Evolutionary conservation across 2,888 invertebrate genomes (phyloP), one percentile per base, ranked within the genome.

Genomic region (Zygothrica quintamaculata): DNA sequence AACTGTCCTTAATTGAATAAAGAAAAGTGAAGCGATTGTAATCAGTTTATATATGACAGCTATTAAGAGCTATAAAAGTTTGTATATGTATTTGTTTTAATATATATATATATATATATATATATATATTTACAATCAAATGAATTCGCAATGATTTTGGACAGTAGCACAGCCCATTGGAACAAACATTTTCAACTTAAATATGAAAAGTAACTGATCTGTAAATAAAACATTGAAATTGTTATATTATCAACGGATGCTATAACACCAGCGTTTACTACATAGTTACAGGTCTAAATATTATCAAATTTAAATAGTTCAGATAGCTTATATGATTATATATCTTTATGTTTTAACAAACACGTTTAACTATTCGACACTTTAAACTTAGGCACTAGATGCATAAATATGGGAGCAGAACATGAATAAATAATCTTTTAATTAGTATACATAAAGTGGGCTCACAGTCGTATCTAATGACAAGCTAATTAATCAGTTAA

Each of bases 121-220:
- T 46, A 37, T 18, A 15, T 18, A 40, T 56, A 44, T 74, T 43
- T 71, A 61, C 53, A 65, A 37, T 60, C 13, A 47, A 47, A 52
- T 34, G 59, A 58, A 67, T 66, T 58, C 12, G 65, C 51, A 53
- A 57, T 42, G 36, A 60, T 57, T 84, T 82, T 79, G 74, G 84
- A 79, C 81, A 84, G 51, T 73, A 57, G 51, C 80, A 80, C 80
- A 80, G 80, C 80, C 84, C 87, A 71, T 57, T 64, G 67, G 74
- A 64, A 80, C 74, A 85, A 59, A 50, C 56, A 64, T 39, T 58
- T 22, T 61, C 29, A 39, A 37, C 37, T 51, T 65, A 46, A 43
- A 6, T 33, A n/a, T n/a, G n/a, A n/a, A n/a, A 31, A 31, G 3
- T n/a, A 7, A 31, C 6, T 31, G 9, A 5, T 31, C 3, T n/a